phyloP scores from a whole-genome alignment of 2,797 vertebrate genomes.

The Hypotaenidia philippensis region DNA sequence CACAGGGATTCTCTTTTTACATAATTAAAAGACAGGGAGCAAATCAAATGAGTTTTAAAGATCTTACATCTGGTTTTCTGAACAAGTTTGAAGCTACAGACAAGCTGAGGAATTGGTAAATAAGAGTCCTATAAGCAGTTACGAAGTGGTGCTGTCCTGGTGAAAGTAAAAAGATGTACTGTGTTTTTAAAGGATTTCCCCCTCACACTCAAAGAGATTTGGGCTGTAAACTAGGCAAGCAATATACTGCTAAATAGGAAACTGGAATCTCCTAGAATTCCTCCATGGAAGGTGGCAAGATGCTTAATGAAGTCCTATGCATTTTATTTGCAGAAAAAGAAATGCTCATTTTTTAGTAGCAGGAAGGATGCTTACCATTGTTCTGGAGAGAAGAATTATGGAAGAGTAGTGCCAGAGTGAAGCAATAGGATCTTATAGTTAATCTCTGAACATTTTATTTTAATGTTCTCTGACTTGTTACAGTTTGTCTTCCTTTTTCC shows the following conservation, averaged over 20 bases:
- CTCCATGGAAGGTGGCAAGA: neutral
- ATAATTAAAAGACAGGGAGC: neutral
- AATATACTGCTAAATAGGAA: neutral
- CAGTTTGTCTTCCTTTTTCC: neutral
- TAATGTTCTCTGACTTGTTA: neutral
- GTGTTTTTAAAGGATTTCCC: neutral
- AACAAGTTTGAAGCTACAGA: neutral
- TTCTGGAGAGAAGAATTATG: neutral
- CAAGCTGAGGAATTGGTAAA: neutral
- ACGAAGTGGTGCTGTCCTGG: neutral
- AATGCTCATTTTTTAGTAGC: neutral
- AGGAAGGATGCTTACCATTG: neutral
- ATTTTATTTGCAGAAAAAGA: neutral
- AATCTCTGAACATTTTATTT: neutral
- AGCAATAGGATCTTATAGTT: neutral
- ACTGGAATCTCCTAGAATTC: neutral
- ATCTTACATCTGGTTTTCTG: neutral
- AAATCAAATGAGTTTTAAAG: neutral
- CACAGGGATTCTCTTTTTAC: neutral
- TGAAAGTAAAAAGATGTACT: neutral
- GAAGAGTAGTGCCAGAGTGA: neutral
- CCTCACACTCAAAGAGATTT: neutral
- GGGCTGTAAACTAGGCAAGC: neutral
- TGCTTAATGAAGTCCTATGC: fast-evolving
- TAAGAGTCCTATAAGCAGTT: neutral